Evolutionary conservation across 1,140 invertebrate species (phyloP), one percentile per base, ranked within the genome.

Genomic region (Samia ricini): DNA sequence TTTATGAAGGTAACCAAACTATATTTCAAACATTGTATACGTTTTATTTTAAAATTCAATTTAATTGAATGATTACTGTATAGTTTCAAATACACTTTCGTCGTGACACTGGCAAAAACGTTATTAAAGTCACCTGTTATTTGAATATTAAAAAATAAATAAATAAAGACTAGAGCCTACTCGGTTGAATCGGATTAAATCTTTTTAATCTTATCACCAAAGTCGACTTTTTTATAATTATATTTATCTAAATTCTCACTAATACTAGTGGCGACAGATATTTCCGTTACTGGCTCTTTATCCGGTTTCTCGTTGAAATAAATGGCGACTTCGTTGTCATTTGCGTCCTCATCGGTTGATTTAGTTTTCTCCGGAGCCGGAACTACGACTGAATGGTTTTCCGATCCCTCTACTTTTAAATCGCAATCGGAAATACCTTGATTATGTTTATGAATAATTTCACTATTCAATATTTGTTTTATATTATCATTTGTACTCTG

Each of bases 251-350:
- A 7, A 8, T 49, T 49, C 55, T 85, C 85, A 60, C 84, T 91
- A 58, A 90, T 84, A 24, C 86, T 90, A 0, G 88, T 90, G 0
- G 88, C 83, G 24, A 91, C 82, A 0, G 89, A 89, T 60, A 90
- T 89, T 68, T 91, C 89, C 1, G 90, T 91, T 0, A 91, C 85
- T 0, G 83, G 69, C 42, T 89, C 90, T 23, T 62, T 75, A 22
- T 77, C 68, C n/a, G 49, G 49, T 51, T 19, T 51, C 21, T 51
- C 51, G 24, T 88, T 91, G 66, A 92, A 92, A 71, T 90, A 92
- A 21, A 93, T 77, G 0, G 91, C 91, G 1, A 93, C 91, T 60
- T 92, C 91, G 58, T 92, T 92, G 20, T 91, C 85, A 55, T 91
- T 88, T 10, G 91, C 77, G 8, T 91, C 83, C 18, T 86, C 79